Conservation (phyloP, 2,113 vertebrate genomes). For the Ciconia maguari region DNA sequence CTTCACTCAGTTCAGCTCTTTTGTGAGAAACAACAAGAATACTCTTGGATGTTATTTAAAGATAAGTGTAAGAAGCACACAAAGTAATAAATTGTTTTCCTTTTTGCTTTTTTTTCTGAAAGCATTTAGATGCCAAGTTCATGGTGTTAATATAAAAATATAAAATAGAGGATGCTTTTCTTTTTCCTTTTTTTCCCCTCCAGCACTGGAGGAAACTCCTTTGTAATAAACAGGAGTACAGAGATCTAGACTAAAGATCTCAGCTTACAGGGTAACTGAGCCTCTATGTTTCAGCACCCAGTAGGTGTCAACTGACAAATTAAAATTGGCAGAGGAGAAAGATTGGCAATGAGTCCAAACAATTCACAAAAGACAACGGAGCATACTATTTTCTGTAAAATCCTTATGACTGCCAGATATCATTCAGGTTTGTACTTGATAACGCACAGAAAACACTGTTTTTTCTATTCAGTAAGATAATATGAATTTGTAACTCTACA, state of each 20-base stretch:
- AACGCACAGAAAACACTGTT: neutral
- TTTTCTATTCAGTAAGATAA: neutral
- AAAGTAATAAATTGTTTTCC: neutral
- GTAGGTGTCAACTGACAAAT: neutral
- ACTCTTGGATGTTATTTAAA: neutral
- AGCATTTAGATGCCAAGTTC: neutral
- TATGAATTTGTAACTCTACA: neutral
- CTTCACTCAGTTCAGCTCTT: neutral
- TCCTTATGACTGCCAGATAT: neutral
- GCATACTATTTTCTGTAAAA: neutral
- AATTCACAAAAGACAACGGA: neutral
- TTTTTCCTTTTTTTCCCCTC: neutral
- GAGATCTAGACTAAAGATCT: neutral
- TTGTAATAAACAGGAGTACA: neutral
- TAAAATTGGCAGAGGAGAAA: neutral
- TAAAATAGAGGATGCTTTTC: fast-evolving
- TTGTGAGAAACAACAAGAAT: neutral
- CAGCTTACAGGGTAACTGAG: neutral
- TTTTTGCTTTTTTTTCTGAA: neutral
- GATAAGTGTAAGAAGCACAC: neutral
- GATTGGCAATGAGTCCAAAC: neutral
- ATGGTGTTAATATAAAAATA: neutral
- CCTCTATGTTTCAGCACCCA: neutral
- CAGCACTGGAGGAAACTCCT: neutral
- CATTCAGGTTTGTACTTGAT: neutral